Evolutionary conservation across 30 jellyfish, hydroid and myxozoan genomes (phyloP).

Genomic region (Cassiopea xamachana): DNA sequence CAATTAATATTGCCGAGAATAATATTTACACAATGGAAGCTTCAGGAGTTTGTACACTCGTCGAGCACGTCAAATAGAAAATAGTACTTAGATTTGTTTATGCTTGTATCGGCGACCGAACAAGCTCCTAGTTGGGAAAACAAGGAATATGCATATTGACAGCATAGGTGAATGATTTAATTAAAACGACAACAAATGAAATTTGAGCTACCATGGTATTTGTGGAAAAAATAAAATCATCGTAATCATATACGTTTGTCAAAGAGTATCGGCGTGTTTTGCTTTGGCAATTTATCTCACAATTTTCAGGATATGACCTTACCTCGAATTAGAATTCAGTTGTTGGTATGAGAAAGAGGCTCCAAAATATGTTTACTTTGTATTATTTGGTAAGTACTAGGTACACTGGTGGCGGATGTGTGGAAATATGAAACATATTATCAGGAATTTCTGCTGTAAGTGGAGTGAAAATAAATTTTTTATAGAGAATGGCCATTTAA

Average conservation of each 20-base stretch:
- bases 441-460: no score
- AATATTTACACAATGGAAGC: slow-evolving; percentile 16
- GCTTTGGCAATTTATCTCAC: background rate
- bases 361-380: background rate
- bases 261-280: background rate
- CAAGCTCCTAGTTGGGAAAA: background rate
- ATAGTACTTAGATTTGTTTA: background rate
- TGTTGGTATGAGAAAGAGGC: background rate
- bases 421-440: background rate
- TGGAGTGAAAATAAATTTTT: no score
- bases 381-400: background rate
- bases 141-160: background rate
- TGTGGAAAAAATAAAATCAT: background rate
- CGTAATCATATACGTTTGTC: background rate
- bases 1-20: slow-evolving; percentile 1
- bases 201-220: background rate
- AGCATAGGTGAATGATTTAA: background rate
- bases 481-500: no score
- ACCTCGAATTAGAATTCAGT: background rate
- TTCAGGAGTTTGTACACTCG: slow-evolving; percentile 10
- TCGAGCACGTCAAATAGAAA: background rate
- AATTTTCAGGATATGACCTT: background rate
- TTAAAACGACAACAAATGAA: background rate
- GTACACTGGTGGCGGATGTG: background rate
- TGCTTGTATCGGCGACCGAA: slow-evolving; percentile 6